phyloP scores from a whole-genome alignment of 1,140 invertebrate genomes.

The Cotesia glomerata region DNA sequence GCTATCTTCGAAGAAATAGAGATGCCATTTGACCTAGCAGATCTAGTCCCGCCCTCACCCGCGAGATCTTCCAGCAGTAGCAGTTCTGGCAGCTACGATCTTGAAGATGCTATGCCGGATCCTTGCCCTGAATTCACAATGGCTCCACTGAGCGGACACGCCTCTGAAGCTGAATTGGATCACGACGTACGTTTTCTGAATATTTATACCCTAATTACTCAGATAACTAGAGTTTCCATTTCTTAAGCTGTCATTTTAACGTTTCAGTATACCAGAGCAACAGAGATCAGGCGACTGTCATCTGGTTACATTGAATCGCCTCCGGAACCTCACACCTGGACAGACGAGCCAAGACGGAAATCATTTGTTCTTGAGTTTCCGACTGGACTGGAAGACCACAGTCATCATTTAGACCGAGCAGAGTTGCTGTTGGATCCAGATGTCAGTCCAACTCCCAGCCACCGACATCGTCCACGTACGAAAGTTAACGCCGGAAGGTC shows the following conservation, averaged over 20 bases:
- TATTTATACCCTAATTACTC: no score
- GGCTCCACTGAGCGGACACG: slow-evolving; percentile 41
- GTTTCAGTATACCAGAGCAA: slow-evolving; percentile 1
- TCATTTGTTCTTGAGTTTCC: slow-evolving; percentile 74
- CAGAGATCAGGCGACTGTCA: slow-evolving; percentile 73
- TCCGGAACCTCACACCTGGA: slow-evolving; percentile 70
- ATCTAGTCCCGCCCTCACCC: slow-evolving; percentile 48
- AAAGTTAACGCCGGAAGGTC: slow-evolving; percentile 49
- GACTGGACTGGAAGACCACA: slow-evolving; percentile 61
- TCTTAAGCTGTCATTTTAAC: no score
- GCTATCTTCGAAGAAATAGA: slow-evolving; percentile 55
- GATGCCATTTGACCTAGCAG: slow-evolving; percentile 38
- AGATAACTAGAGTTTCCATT: no score
- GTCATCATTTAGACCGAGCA: slow-evolving; percentile 28
- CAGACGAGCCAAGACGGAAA: slow-evolving; percentile 71
- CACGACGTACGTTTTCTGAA: slow-evolving; percentile 45
- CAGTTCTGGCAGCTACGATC: slow-evolving; percentile 65
- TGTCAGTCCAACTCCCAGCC: slow-evolving; percentile 61
- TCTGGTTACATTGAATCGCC: slow-evolving; percentile 81
- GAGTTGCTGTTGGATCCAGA: slow-evolving; percentile 60
- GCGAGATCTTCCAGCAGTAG: slow-evolving; percentile 60
- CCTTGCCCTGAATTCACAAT: slow-evolving; percentile 41
- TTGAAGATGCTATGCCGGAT: slow-evolving; percentile 57
- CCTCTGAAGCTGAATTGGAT: slow-evolving; percentile 50
- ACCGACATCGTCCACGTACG: slow-evolving; percentile 61